Evolutionary conservation across 1,140 invertebrate species (phyloP).

Genomic region (Notospermus geniculatus): DNA sequence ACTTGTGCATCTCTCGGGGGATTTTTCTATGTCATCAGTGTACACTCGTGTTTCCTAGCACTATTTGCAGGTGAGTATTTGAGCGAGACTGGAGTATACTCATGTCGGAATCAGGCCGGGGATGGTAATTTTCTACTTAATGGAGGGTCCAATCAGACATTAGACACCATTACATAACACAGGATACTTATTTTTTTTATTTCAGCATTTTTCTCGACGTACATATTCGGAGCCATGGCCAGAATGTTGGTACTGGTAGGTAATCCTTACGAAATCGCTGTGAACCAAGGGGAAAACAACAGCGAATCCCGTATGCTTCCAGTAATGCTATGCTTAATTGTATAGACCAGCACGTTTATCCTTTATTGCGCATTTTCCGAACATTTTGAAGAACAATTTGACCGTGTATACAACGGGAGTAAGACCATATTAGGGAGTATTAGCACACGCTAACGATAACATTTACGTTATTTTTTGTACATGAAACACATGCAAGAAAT

Average conservation of each 20-base stretch:
- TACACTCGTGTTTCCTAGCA: background rate
- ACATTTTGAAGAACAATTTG: background rate
- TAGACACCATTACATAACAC: background rate
- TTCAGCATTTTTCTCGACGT: constrained; percentile 7
- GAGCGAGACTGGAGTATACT: too few relatives aligned
- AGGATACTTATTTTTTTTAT: too few relatives aligned
- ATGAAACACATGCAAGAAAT: too few relatives aligned
- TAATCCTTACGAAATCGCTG: background rate
- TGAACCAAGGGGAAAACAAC: background rate
- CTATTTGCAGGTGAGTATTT: constrained; percentile 1
- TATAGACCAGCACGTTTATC: background rate
- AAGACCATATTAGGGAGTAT: background rate
- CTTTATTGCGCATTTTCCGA: background rate
- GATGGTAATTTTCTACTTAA: background rate
- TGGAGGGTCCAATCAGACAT: background rate
- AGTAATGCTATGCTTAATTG: too few relatives aligned
- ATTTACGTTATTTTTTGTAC: too few relatives aligned
- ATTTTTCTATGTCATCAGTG: background rate
- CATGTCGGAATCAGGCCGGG: too few relatives aligned
- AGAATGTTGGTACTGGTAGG: background rate
- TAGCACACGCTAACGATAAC: background rate
- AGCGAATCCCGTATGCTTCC: background rate
- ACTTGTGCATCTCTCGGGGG: constrained; percentile 3
- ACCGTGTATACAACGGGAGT: too few relatives aligned
- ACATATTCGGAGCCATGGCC: background rate